These are phyloP conservation scores for Eumerus sabulonum DNA, from an alignment of 2,888 invertebrate species.

Conservation along the genomic window DNA sequence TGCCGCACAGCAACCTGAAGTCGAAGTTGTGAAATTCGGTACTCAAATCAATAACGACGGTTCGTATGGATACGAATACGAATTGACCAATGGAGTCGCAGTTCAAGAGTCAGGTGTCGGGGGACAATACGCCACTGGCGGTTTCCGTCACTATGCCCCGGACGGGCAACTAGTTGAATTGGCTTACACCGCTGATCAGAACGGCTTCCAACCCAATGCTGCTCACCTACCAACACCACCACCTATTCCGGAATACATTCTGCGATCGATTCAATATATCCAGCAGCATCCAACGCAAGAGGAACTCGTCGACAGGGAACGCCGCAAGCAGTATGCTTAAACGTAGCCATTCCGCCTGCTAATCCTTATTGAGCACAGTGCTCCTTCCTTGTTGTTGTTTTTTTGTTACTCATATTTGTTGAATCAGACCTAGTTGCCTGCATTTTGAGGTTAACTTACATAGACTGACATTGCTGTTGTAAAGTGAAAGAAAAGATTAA, in stretches of 20 bases:
- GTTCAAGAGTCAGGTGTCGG: constrained; percentile 81
- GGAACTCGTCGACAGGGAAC: constrained; percentile 71
- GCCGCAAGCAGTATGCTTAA: constrained; percentile 29
- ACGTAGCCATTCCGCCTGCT: too few relatives aligned
- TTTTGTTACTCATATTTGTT: background rate
- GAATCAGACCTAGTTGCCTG: constrained; percentile 41
- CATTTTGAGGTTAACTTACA: constrained; percentile 33
- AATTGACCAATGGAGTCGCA: constrained; percentile 82
- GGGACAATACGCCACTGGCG: constrained; percentile 78
- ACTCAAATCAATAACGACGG: constrained; percentile 75
- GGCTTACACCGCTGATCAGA: constrained; percentile 73
- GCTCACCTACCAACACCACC: constrained; percentile 74
- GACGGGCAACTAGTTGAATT: constrained; percentile 73
- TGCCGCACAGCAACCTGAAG: background rate
- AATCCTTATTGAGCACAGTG: background rate
- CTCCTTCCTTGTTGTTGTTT: background rate
- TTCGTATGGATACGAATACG: constrained; percentile 77
- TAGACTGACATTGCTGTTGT: constrained; percentile 34
- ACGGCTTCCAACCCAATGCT: constrained; percentile 75
- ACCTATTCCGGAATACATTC: constrained; percentile 74
- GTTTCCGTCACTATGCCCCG: constrained; percentile 73
- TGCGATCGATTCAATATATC: constrained; percentile 74
- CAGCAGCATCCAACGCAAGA: constrained; percentile 74
- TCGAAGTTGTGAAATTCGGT: constrained; percentile 41
- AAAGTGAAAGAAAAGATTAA: too few relatives aligned